These are phyloP conservation scores for Epinotia ramella DNA, from an alignment of 2,888 invertebrate genomes.

Conservation along the genomic window DNA sequence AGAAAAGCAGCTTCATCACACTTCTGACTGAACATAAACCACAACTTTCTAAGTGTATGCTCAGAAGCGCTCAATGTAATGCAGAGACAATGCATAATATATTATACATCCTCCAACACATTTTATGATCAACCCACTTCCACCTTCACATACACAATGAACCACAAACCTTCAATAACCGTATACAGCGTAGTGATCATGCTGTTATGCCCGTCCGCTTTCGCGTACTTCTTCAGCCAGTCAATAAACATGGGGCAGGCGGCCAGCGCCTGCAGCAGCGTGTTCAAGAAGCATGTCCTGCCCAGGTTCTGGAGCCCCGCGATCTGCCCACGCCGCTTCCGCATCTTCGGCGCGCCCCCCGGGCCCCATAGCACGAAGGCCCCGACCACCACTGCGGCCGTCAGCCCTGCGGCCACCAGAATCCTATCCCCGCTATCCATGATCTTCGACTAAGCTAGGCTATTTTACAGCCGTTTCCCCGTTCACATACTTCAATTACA, in stretches of 20 bases:
- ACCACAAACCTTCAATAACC: slow-evolving; percentile 88
- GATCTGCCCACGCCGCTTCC: slow-evolving; percentile 89
- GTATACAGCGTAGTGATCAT: slow-evolving; percentile 90
- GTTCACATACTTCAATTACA: slow-evolving; percentile 27
- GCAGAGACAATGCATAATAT: no score
- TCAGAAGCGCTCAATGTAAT: no score
- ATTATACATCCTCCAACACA: no score
- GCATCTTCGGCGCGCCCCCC: slow-evolving; percentile 86
- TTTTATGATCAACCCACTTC: background rate
- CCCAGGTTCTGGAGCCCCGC: slow-evolving; percentile 96
- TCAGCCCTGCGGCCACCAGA: slow-evolving; percentile 91
- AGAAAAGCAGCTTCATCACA: background rate
- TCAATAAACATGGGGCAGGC: slow-evolving; percentile 93
- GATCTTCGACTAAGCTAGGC: slow-evolving; percentile 47
- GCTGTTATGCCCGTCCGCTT: slow-evolving; percentile 87
- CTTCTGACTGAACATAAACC: no score
- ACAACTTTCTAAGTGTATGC: no score
- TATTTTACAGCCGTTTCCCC: slow-evolving; percentile 16
- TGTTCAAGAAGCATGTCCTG: slow-evolving; percentile 96
- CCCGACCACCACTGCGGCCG: slow-evolving; percentile 92
- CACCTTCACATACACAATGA: background rate
- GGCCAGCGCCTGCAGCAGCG: slow-evolving; percentile 95
- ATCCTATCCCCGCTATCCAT: slow-evolving; percentile 92
- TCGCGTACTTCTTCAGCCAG: slow-evolving; percentile 91
- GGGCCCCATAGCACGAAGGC: slow-evolving; percentile 94